Conservation (phyloP, 2,888 invertebrate genomes). For the Ernsta delagoae region DNA sequence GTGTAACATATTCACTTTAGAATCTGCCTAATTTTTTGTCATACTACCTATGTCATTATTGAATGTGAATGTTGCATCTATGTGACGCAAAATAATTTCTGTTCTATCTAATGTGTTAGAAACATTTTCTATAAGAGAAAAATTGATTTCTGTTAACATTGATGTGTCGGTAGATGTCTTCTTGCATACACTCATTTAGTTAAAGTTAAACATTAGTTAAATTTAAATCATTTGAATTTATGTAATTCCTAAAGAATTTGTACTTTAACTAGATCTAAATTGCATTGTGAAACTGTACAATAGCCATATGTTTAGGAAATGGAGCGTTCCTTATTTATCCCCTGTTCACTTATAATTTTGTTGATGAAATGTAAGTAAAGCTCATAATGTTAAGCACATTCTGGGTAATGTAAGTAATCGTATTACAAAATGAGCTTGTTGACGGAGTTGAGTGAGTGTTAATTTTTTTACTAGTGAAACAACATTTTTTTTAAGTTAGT, state of each 20-base stretch:
- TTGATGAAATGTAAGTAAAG: slow-evolving; percentile 77
- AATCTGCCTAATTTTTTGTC: slow-evolving; percentile 67
- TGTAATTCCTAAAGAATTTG: slow-evolving; percentile 82
- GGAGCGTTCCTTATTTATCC: slow-evolving; percentile 78
- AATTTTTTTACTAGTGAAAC: slow-evolving; percentile 77
- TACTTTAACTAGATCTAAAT: slow-evolving; percentile 85
- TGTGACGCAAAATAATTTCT: slow-evolving; percentile 77
- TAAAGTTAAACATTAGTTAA: slow-evolving; percentile 80
- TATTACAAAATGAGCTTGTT: slow-evolving; percentile 79
- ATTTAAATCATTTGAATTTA: slow-evolving; percentile 78
- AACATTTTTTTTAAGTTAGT: slow-evolving; percentile 75
- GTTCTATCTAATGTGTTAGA: slow-evolving; percentile 72
- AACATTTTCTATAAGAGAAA: slow-evolving; percentile 76
- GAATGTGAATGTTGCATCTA: slow-evolving; percentile 71
- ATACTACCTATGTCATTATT: slow-evolving; percentile 52
- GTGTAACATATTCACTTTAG: slow-evolving; percentile 69
- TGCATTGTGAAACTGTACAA: slow-evolving; percentile 81
- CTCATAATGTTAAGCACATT: slow-evolving; percentile 80
- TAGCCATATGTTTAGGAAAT: slow-evolving; percentile 80
- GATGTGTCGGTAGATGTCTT: slow-evolving; percentile 81
- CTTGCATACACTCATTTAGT: slow-evolving; percentile 71
- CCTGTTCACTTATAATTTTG: slow-evolving; percentile 72
- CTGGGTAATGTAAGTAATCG: slow-evolving; percentile 80
- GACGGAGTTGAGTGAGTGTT: slow-evolving; percentile 79
- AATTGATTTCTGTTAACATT: slow-evolving; percentile 71